Conservation (phyloP, 2,888 invertebrate genomes). For the Pseudanteris insignis region DNA sequence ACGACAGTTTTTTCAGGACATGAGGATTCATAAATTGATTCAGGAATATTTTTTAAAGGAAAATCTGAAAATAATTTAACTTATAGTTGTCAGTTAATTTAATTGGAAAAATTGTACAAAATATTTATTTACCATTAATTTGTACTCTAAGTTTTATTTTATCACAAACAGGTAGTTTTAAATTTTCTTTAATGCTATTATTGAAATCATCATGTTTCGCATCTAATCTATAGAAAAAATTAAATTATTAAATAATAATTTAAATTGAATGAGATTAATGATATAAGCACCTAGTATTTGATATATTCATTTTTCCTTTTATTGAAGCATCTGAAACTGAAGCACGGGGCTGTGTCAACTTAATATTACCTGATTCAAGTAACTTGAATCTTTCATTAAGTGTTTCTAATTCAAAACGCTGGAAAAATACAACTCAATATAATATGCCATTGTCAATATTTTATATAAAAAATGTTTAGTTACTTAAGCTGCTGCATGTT, state of each 20-base stretch:
- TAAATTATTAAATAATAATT: background rate
- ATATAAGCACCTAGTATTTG: background rate
- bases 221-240: conserved; percentile 2
- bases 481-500: too few species aligned
- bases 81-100: background rate
- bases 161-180: conserved; percentile 9
- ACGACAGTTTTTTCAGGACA: conserved; percentile 58
- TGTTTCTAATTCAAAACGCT: conserved; percentile 54
- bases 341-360: conserved; percentile 54
- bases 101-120: too few species aligned
- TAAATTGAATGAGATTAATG: too few species aligned
- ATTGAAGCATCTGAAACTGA: conserved; percentile 42
- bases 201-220: background rate
- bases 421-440: conserved; percentile 9
- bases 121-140: conserved; percentile 32
- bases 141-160: conserved; percentile 28
- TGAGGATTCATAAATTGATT: conserved; percentile 53
- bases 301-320: conserved; percentile 46
- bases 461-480: background rate
- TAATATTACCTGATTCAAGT: conserved; percentile 53
- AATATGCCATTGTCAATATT: background rate
- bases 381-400: conserved; percentile 56
- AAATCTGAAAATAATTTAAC: conserved; percentile 43
- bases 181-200: conserved; percentile 7
- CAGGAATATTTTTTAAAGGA: conserved; percentile 55